Base-by-base conservation (phyloP, 2,113 vertebrate genomes). In the Hemiprocne comata region DNA sequence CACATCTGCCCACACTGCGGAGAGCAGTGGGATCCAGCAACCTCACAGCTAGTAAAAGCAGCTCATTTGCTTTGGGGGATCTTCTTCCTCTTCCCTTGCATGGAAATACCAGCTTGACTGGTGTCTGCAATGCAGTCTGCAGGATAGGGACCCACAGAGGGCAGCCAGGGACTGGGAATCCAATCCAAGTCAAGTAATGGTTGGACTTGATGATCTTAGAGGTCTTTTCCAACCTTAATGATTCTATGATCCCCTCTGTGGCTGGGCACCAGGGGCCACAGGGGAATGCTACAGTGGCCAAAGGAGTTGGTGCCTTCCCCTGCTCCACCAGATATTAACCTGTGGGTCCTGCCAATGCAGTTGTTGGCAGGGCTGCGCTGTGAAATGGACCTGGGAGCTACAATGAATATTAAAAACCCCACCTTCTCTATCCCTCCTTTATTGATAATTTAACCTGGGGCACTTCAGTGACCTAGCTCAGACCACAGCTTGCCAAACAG, bases 1-100 rank as follows among this genome's bases (percentile, higher is more conserved):
- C 13, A 10, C 0, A 0, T 42, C 25, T 9, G 4, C 34, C 18
- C 62, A 10, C 33, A 46, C 6, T 1, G 2, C 10, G 38, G 48
- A 36, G 21, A 29, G 14, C 34, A 53, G 29, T 17, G 55, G 42
- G 20, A 75, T 46, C 18, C 66, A 64, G 71, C 0, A 4, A 26
- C 57, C 29, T 71, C 1, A 0, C 16, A 65, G 51, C 28, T 28
- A 29, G 17, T 36, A 51, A 50, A 77, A 71, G 67, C 6, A 4
- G 9, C 14, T 85, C 6, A 5, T 86, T 44, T 75, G 36, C 54
- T 86, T 69, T 24, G 50, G 38, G 18, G 16, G 14, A 31, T 42
- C 23, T 64, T 42, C 23, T 64, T 18, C 29, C 29, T 46, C 21
- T 71, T 8, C 4, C 3, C 18, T 28, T 60, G 33, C 69, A 24